Evolutionary conservation across 2,888 invertebrate genomes (phyloP), one percentile per base, ranked within the genome.

Genomic region (Drosophila gaucha): DNA sequence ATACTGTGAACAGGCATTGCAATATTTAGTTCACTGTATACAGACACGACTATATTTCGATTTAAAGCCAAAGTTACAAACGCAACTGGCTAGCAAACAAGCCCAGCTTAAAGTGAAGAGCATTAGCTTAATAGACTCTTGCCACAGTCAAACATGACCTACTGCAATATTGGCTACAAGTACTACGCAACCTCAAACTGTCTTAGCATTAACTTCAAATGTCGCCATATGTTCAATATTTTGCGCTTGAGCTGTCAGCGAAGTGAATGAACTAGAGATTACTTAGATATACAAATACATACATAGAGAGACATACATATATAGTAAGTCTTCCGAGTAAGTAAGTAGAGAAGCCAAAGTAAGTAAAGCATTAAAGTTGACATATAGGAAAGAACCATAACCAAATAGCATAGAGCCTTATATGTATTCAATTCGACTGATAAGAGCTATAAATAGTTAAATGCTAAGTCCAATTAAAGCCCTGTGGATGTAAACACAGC

Each of bases 101-200:
- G 14, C 30, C 4, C 38, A 8, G 1, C 8, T 0, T 2, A 1
- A 1, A 30, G 38, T 36, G 20, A n/a, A 73, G 70, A 0, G 75
- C 24, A 74, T 50, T 12, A 47, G n/a, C 16, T 33, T n/a, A 6
- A 6, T 30, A 41, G 57, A 56, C 14, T 33, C 35, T 60, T 56
- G 65, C 52, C 60, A 57, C 57, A 60, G 71, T 20, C 36, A 47
- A 20, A 76, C 66, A 76, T 76, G 77, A 74, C 74, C 72, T 74
- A 76, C 76, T 64, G 52, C 58, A 60, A 65, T 76, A 56, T 69
- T 59, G 65, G 67, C 63, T 52, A 31, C 18, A 60, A 39, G 60
- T 33, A 68, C 80, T 65, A 60, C 30, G 60, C 67, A 74, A 82
- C 62, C 67, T 59, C 51, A 75, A 52, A 47, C 72, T 66, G 82